Percentiles rank a stretch among this genome's conserved stretches.
Evolutionary conservation across 2,888 invertebrate species (phyloP).

Genomic region (Lissonota sp.): DNA sequence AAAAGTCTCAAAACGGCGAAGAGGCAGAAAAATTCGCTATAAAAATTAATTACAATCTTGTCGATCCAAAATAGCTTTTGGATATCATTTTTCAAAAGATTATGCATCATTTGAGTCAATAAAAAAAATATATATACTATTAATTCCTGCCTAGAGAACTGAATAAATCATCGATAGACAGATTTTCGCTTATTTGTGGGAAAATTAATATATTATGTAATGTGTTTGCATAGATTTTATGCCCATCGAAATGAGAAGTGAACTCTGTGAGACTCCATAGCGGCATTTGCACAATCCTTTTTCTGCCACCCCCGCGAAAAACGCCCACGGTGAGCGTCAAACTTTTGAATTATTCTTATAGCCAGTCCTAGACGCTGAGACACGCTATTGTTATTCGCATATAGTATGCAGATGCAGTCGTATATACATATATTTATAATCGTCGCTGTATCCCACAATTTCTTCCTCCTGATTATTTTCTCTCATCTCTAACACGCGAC

Average conservation of each 20-base stretch:
- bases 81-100: too few species aligned
- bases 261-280: slow-evolving; percentile 36
- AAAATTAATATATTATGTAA: too few species aligned
- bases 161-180: too few species aligned
- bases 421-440: background rate
- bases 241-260: slow-evolving; percentile 30
- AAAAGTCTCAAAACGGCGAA: too few species aligned
- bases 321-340: slow-evolving; percentile 41
- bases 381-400: slow-evolving; percentile 52
- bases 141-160: too few species aligned
- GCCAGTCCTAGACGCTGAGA: slow-evolving; percentile 44
- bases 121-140: too few species aligned
- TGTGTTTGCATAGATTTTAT: too few species aligned
- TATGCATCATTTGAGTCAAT: too few species aligned
- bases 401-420: background rate
- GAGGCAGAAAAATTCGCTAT: too few species aligned
- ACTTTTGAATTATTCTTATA: slow-evolving; percentile 41
- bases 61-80: too few species aligned
- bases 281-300: slow-evolving; percentile 63
- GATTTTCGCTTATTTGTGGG: too few species aligned
- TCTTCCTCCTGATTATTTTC: slow-evolving; percentile 41
- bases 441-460: slow-evolving; percentile 49
- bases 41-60: too few species aligned
- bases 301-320: slow-evolving; percentile 47
- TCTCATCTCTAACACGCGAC: slow-evolving; percentile 40